These are phyloP conservation scores for Parochlus steinenii DNA, from an alignment of 2,888 invertebrate species.

Conservation along the genomic window DNA sequence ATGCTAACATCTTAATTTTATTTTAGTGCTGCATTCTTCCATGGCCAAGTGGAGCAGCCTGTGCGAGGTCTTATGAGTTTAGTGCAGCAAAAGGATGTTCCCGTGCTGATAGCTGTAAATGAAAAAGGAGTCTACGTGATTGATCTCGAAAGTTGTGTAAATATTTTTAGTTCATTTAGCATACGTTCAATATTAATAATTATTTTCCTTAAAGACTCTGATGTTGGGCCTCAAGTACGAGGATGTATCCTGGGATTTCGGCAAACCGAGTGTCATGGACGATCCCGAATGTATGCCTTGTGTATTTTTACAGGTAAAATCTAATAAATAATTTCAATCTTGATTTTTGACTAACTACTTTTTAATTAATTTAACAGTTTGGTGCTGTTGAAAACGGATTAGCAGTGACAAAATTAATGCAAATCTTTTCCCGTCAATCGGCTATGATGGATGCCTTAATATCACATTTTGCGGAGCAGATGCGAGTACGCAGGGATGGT, in stretches of 20 bases:
- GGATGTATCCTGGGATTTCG: slow-evolving; percentile 85
- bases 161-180: slow-evolving; percentile 23
- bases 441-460: slow-evolving; percentile 78
- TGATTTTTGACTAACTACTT: neutral
- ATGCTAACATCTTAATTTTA: too few species aligned
- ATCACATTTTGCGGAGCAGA: slow-evolving; percentile 63
- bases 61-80: slow-evolving; percentile 69
- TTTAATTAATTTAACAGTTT: slow-evolving; percentile 19
- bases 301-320: slow-evolving; percentile 74
- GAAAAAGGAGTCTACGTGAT: slow-evolving; percentile 70
- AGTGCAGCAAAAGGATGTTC: slow-evolving; percentile 71
- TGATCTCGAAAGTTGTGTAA: slow-evolving; percentile 68
- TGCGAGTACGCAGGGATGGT: slow-evolving; percentile 41
- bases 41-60: slow-evolving; percentile 88
- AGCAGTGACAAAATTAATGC: slow-evolving; percentile 29
- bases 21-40: slow-evolving; percentile 86
- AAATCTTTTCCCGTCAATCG: slow-evolving; percentile 48
- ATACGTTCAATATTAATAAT: neutral
- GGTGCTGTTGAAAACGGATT: slow-evolving; percentile 30
- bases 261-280: slow-evolving; percentile 62
- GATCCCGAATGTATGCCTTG: slow-evolving; percentile 79
- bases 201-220: slow-evolving; percentile 46
- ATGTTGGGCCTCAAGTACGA: slow-evolving; percentile 72
- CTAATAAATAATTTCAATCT: slow-evolving; percentile 13
- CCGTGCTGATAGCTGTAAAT: slow-evolving; percentile 79